Conservation (phyloP, 2,113 vertebrate genomes). For the Xenus cinereus region DNA sequence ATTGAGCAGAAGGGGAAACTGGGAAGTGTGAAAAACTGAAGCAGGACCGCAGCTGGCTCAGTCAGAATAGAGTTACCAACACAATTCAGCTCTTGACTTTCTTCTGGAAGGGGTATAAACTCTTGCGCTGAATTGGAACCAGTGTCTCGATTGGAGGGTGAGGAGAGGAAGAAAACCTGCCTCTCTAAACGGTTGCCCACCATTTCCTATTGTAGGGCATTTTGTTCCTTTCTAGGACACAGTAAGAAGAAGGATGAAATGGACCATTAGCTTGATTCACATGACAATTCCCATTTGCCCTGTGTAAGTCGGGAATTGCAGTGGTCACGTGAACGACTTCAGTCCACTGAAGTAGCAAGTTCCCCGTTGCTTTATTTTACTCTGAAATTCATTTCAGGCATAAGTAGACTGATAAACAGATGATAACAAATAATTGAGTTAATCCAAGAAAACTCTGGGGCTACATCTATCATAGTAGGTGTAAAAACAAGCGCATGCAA, state of each 20-base stretch:
- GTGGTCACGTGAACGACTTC: not conserved
- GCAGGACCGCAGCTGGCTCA: not conserved
- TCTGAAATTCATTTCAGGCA: not conserved
- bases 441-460: not conserved
- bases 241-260: not conserved
- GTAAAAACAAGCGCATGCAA: not conserved
- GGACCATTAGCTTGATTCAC: not conserved
- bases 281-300: not conserved
- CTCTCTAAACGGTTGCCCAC: not conserved
- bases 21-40: not conserved
- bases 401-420: not conserved
- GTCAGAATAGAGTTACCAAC: not conserved
- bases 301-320: not conserved
- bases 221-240: not conserved
- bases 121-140: not conserved
- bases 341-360: not conserved
- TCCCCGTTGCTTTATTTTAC: not conserved
- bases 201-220: not conserved
- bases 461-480: not conserved
- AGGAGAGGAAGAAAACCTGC: not conserved
- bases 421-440: constrained; percentile 7
- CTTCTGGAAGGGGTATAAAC: not conserved
- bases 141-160: accelerated
- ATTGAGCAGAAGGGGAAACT: not conserved
- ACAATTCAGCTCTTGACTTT: not conserved